Evolutionary conservation across 2,113 vertebrate genomes (phyloP), one percentile per base, ranked within the genome.

Genomic region (Heloderma charlesbogerti): DNA sequence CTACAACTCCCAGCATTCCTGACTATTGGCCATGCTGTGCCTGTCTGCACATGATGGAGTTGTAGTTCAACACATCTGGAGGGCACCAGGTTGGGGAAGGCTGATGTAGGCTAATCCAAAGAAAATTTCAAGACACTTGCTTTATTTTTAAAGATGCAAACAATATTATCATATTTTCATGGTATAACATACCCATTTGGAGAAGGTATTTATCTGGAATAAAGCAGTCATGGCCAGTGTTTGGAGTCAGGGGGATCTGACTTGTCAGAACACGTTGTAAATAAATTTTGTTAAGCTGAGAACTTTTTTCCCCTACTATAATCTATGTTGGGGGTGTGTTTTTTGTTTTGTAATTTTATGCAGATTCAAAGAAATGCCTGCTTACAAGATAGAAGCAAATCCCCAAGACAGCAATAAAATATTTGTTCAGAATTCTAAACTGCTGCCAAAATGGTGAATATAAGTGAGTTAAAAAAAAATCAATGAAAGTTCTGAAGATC

Each of bases 201-300:
- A 37, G 69, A 90, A 93, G 93, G 75, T 0, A 20, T 80, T 91
- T 92, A n/a, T 5, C 83, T 88, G 31, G 5, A 89, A 71, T 74
- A 88, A 66, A 87, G 0, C 0, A 66, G 63, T 80, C 20, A 54
- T 18, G 1, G 79, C 29, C 91, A 84, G 90, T 3, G 86, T 6
- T 60, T 31, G 22, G 40, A 94, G 88, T 77, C 1, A 72, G 75
- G 92, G 0, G 4, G 18, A 89, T 5, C 67, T 92, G 0, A 54
- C 87, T 4, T 57, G 6, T 34, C 87, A 80, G 88, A 89, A 82
- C 86, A 77, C 43, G 79, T 87, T 92, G 94, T 84, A 69, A 60
- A 92, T 25, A 72, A 29, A 81, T 71, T 51, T 15, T 90, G 3
- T 0, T 74, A 89, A 82, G 3, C 12, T 86, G 27, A 90, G 51